Conservation (phyloP, 1,140 invertebrate species). For the Zaprionus tsacasi region DNA sequence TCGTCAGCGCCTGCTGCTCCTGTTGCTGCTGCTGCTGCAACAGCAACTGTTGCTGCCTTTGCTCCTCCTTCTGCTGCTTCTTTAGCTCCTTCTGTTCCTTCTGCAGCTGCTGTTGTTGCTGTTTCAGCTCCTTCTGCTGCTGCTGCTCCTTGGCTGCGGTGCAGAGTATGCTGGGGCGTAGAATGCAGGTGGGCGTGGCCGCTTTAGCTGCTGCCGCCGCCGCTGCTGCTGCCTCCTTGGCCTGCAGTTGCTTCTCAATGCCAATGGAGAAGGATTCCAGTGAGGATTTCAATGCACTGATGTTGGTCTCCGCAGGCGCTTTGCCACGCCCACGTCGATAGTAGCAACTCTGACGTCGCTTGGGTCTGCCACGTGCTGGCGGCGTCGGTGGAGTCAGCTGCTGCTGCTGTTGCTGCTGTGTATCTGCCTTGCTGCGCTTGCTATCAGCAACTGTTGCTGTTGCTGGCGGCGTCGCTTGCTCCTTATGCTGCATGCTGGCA, state of each 20-base stretch:
- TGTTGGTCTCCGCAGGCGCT: constrained; percentile 50
- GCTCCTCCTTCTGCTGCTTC: background rate
- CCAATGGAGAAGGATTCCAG: constrained; percentile 79
- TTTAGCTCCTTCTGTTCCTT: constrained; percentile 20
- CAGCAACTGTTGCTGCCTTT: background rate
- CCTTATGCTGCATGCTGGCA: constrained; percentile 43
- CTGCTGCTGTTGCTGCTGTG: background rate
- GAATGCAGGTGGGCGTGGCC: constrained; percentile 27
- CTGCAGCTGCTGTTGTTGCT: constrained; percentile 9
- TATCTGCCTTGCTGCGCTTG: constrained; percentile 38
- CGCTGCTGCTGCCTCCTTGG: constrained; percentile 54
- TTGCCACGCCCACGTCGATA: constrained; percentile 59
- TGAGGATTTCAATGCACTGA: constrained; percentile 73
- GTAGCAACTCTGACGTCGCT: constrained; percentile 69
- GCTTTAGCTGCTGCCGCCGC: constrained; percentile 2
- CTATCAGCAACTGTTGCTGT: background rate
- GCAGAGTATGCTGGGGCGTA: constrained; percentile 61
- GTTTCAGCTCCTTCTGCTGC: constrained; percentile 24
- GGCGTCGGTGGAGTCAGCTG: constrained; percentile 4
- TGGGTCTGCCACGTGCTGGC: constrained; percentile 47
- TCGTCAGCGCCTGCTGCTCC: constrained; percentile 12
- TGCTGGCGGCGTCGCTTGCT: background rate
- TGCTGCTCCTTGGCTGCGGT: constrained; percentile 49
- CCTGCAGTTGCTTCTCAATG: constrained; percentile 74
- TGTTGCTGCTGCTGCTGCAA: background rate